Base-by-base conservation (phyloP, 2,888 invertebrate genomes). In the Mythimna albipuncta region DNA sequence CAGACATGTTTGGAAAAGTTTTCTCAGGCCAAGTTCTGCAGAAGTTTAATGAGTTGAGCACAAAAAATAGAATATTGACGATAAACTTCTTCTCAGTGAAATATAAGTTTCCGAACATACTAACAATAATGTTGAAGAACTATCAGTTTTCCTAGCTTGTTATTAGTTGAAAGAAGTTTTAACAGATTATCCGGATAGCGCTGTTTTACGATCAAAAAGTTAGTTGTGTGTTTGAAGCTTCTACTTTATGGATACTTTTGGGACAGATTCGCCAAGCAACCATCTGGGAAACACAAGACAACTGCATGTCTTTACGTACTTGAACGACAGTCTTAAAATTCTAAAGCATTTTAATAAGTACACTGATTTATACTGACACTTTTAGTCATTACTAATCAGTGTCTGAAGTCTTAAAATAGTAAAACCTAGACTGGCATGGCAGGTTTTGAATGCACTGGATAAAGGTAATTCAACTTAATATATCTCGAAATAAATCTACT, bases 91-190 rank as follows among this genome's bases (percentile, higher is more conserved):
- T 35, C 26, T n/a, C 21, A 26, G n/a, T 9, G n/a, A 55, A n/a
- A n/a, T n/a, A 55, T 38, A 67, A 77, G 55, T 81, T 68, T 54
- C 7, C 16, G 10, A 69, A 54, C 47, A 54, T 26, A 50, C 32
- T 50, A 50, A 41, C 47, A 52, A 38, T 13, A 35, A 69, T 52
- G 50, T 44, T 57, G 10, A 58, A 83, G 76, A 70, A 35, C 44
- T 61, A 64, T 41, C 62, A 26, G 54, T 72, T 72, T 75, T 55
- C 41, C 59, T 47, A 70, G 72, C 72, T 76, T 81, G 69, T 70
- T 84, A 68, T 54, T 68, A 72, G 67, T 69, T 75, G 35, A n/a
- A 67, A 61, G 26, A 50, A 76, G 54, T 77, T 75, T 47, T 54
- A 61, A 55, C 61, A 44, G 26, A 64, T 55, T 67, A 76, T 44